Evolutionary conservation across 2,888 invertebrate species (phyloP).

Genomic region (Ctenicera cuprea): DNA sequence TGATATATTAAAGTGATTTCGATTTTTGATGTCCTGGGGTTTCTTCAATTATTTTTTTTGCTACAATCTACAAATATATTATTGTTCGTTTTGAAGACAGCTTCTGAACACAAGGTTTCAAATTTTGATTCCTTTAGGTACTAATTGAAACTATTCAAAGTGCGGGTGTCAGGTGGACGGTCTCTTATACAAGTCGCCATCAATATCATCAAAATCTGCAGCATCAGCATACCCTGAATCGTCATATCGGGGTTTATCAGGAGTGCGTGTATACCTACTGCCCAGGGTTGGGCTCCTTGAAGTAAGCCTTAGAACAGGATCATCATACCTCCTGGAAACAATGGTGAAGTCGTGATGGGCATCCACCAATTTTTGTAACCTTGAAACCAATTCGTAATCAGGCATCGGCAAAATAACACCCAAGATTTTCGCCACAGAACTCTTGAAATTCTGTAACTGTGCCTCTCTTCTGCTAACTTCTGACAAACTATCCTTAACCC

Average conservation of each 20-base stretch:
- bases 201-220: slow-evolving; percentile 80
- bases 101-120: slow-evolving; percentile 43
- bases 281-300: slow-evolving; percentile 77
- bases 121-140: slow-evolving; percentile 15
- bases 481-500: slow-evolving; percentile 83
- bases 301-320: slow-evolving; percentile 73
- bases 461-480: slow-evolving; percentile 86
- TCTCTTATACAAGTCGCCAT: slow-evolving; percentile 81
- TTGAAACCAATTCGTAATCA: slow-evolving; percentile 77
- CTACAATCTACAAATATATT: slow-evolving; percentile 19
- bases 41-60: not conserved
- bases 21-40: not conserved
- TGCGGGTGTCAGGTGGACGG: slow-evolving; percentile 74
- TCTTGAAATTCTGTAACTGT: slow-evolving; percentile 84
- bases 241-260: slow-evolving; percentile 79
- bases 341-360: slow-evolving; percentile 92
- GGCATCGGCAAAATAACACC: slow-evolving; percentile 75
- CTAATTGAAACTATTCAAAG: slow-evolving; percentile 55
- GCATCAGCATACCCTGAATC: slow-evolving; percentile 85
- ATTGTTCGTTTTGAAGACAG: slow-evolving; percentile 39
- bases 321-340: slow-evolving; percentile 85
- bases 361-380: slow-evolving; percentile 88
- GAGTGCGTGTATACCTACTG: slow-evolving; percentile 70
- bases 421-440: slow-evolving; percentile 76
- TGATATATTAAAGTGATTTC: not conserved